Conservation (phyloP, 2,888 invertebrate species). For the Hypselothyrea guttata region DNA sequence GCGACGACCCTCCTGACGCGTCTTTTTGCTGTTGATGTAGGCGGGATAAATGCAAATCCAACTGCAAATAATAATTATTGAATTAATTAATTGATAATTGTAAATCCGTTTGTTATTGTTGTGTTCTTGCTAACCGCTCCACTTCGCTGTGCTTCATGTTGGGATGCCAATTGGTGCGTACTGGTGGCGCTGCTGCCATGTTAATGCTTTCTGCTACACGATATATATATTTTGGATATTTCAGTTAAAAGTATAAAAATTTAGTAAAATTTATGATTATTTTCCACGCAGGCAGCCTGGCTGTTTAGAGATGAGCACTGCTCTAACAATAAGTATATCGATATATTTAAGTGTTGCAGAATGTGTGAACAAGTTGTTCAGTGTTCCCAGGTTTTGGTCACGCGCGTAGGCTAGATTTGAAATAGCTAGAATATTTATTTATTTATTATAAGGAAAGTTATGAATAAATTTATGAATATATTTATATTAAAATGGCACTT, state of each 20-base stretch:
- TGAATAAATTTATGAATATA: no score
- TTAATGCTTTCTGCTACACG: no score
- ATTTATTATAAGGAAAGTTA: no score
- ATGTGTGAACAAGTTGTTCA: no score
- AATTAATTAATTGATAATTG: no score
- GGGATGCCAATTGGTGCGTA: slow-evolving; percentile 86
- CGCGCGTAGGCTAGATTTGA: no score
- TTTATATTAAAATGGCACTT: no score
- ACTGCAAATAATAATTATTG: slow-evolving; percentile 83
- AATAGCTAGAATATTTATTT: no score
- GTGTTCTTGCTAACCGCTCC: slow-evolving; percentile 85
- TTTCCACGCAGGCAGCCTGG: slow-evolving; percentile 68
- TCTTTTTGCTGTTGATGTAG: slow-evolving; percentile 96
- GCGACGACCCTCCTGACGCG: slow-evolving; percentile 93
- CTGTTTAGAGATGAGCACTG: slow-evolving; percentile 27
- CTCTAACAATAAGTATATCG: neutral
- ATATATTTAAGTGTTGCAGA: no score
- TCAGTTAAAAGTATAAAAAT: neutral
- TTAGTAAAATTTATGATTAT: slow-evolving; percentile 21
- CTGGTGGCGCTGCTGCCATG: slow-evolving; percentile 84
- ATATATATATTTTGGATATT: no score
- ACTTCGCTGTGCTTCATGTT: slow-evolving; percentile 91
- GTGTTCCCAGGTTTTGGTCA: no score
- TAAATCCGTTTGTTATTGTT: slow-evolving; percentile 3
- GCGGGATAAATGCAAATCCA: slow-evolving; percentile 99